A percentile compares a stretch with the other conserved stretches of the same genome.
These are phyloP conservation scores for Lochmaea crataegi DNA, from an alignment of 2,888 invertebrate genomes.

Conservation along the genomic window DNA sequence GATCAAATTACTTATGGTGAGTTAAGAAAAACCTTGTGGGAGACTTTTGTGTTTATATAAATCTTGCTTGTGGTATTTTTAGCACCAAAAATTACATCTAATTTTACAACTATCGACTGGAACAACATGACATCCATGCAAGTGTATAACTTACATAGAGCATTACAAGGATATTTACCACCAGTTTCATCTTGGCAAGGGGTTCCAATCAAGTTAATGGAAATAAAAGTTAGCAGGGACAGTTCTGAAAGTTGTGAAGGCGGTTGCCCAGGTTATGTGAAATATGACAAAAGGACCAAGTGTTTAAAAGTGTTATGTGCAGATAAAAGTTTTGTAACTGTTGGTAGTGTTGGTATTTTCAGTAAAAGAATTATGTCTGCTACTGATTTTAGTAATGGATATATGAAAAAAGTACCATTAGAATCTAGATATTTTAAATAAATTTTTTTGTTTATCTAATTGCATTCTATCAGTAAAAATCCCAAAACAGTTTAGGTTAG, in stretches of 20 bases:
- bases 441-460: conserved; percentile 33
- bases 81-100: conserved; percentile 80
- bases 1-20: conserved; percentile 78
- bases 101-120: conserved; percentile 76
- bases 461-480: not conserved
- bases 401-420: conserved; percentile 71
- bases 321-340: conserved; percentile 73
- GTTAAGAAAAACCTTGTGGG: conserved; percentile 24
- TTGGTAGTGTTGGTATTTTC: conserved; percentile 73
- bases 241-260: conserved; percentile 10
- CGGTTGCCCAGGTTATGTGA: conserved; percentile 69
- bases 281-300: conserved; percentile 71
- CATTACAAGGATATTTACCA: conserved; percentile 73
- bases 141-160: conserved; percentile 79
- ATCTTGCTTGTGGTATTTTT: conserved; percentile 40
- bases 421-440: conserved; percentile 62
- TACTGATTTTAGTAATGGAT: conserved; percentile 88
- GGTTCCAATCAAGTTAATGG: conserved; percentile 72
- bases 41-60: not conserved
- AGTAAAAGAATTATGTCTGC: conserved; percentile 81
- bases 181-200: conserved; percentile 73
- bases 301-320: conserved; percentile 75
- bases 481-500: no score
- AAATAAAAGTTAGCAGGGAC: conserved; percentile 56
- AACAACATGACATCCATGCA: conserved; percentile 70